Evolutionary conservation across 2,888 invertebrate genomes (phyloP).

Genomic region (Sesia apiformis): DNA sequence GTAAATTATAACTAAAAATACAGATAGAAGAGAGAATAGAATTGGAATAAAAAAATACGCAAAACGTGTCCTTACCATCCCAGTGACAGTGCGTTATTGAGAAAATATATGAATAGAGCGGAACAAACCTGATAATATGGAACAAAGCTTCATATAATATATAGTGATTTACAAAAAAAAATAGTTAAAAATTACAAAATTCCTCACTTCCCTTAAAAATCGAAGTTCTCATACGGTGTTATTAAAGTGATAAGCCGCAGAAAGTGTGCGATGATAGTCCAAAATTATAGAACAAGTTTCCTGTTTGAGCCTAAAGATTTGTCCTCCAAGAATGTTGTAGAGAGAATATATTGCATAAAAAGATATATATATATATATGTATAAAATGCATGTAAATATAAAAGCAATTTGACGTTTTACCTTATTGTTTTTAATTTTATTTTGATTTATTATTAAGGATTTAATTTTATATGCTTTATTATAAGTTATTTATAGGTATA

Average conservation of each 20-base stretch:
- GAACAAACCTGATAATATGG: constrained; percentile 36
- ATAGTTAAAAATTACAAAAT: not conserved
- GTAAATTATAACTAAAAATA: not conserved
- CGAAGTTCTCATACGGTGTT: not conserved
- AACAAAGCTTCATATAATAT: constrained; percentile 34
- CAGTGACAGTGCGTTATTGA: constrained; percentile 52
- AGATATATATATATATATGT: too few relatives aligned
- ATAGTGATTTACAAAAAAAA: constrained; percentile 25
- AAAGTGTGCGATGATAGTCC: constrained; percentile 18
- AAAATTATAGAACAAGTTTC: constrained; percentile 16
- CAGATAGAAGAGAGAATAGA: constrained; percentile 25
- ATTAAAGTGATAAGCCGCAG: constrained; percentile 23
- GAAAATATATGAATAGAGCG: constrained; percentile 55
- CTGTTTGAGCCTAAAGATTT: constrained; percentile 39
- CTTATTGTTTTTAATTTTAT: too few relatives aligned
- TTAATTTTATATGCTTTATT: too few relatives aligned
- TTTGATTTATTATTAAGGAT: too few relatives aligned
- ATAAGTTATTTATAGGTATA: too few relatives aligned
- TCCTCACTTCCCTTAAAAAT: too few relatives aligned
- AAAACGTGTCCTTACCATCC: constrained; percentile 65
- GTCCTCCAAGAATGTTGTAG: constrained; percentile 24
- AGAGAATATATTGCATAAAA: too few relatives aligned
- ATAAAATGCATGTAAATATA: not conserved
- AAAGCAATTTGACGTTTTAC: too few relatives aligned
- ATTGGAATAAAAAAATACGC: constrained; percentile 36